Evolutionary conservation across 2,113 vertebrate genomes (phyloP).

Genomic region (Microtus oregoni): DNA sequence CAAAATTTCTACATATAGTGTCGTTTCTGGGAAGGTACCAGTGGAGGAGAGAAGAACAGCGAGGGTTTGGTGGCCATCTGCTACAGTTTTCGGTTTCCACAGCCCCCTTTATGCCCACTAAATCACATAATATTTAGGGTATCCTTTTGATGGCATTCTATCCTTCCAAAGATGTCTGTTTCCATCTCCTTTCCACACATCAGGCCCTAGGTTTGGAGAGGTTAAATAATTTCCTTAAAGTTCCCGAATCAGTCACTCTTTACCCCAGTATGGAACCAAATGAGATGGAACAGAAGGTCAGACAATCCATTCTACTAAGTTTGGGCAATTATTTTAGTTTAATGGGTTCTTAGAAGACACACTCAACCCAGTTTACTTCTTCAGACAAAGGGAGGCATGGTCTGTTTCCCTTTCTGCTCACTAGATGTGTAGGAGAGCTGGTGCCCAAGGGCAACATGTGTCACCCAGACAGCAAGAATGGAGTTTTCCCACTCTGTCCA

Average conservation of each 20-base stretch:
- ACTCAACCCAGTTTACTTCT: neutral
- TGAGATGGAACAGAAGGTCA: neutral
- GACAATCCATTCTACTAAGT: slow-evolving; percentile 30
- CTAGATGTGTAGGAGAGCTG: too few relatives aligned
- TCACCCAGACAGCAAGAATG: neutral
- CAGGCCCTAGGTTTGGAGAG: neutral
- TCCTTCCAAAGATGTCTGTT: neutral
- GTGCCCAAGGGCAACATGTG: neutral
- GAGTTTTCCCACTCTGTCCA: neutral
- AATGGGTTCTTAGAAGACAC: slow-evolving; percentile 3
- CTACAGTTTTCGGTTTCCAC: neutral
- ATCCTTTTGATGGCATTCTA: neutral
- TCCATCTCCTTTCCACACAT: neutral
- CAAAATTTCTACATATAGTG: neutral
- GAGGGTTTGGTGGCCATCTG: neutral
- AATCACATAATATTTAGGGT: neutral
- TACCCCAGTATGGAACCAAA: neutral
- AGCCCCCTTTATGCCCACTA: neutral
- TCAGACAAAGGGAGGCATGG: neutral
- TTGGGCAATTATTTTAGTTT: neutral
- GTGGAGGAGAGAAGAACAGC: neutral
- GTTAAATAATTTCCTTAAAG: slow-evolving; percentile 10
- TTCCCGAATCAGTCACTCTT: neutral
- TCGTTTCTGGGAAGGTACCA: neutral
- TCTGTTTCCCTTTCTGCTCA: neutral